These are phyloP conservation scores for Indicator indicator DNA, from an alignment of 2,113 vertebrate species.

Conservation along the genomic window DNA sequence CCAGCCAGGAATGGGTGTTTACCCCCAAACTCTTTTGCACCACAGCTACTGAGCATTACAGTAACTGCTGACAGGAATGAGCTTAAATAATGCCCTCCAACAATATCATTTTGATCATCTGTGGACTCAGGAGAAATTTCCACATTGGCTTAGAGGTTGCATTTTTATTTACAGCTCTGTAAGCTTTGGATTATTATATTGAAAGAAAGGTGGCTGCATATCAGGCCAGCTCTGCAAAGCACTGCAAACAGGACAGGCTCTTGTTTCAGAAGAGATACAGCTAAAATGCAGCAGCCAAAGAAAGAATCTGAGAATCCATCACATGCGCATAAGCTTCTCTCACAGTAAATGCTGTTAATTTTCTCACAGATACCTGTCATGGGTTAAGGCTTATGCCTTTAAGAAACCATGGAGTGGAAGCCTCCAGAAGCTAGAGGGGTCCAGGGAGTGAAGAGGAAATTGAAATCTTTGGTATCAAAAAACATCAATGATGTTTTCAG, in stretches of 20 bases:
- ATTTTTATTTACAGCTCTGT: slow-evolving; percentile 12
- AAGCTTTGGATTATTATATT: slow-evolving; percentile 1
- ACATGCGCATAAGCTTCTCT: not conserved
- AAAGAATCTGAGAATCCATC: not conserved
- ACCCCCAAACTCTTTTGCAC: not conserved
- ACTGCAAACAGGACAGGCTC: not conserved
- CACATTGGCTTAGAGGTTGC: not conserved
- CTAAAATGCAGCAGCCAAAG: not conserved
- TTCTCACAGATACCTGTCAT: not conserved
- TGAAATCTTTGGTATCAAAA: no score
- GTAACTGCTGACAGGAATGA: not conserved
- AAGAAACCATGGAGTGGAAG: no score
- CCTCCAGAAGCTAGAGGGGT: no score
- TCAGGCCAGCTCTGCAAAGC: not conserved
- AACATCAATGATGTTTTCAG: not conserved
- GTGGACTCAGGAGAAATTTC: not conserved
- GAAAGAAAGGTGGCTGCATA: not conserved
- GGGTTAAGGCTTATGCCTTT: no score
- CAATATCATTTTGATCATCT: not conserved
- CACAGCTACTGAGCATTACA: not conserved
- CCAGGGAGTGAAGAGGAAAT: no score
- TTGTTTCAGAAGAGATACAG: not conserved
- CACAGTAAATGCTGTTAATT: not conserved
- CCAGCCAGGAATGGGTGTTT: not conserved
- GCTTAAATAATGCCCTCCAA: not conserved